Evolutionary conservation across 2,888 invertebrate genomes (phyloP).

Genomic region (Crioceris asparagi): DNA sequence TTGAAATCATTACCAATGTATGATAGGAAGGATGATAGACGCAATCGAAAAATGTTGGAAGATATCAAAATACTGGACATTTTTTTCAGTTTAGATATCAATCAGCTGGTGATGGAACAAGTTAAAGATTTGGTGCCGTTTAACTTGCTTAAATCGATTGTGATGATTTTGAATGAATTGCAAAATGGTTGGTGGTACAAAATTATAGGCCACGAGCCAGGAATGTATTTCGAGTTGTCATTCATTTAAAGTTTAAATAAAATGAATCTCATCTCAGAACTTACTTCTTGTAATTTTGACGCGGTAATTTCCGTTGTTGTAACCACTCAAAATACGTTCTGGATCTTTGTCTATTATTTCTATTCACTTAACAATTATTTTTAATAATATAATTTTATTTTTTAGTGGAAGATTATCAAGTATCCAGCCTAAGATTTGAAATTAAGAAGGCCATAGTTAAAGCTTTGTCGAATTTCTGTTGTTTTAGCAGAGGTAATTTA

Average conservation of each 20-base stretch:
- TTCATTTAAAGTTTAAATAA: background rate
- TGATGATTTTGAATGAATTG: conserved; percentile 15
- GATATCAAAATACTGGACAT: conserved; percentile 14
- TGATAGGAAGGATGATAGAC: conserved; percentile 3
- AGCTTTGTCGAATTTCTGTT: conserved; percentile 25
- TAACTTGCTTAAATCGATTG: conserved; percentile 19
- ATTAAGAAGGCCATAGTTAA: conserved; percentile 17
- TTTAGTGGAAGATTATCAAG: conserved; percentile 11
- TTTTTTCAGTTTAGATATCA: conserved; percentile 17
- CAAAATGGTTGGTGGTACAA: conserved; percentile 15
- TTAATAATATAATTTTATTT: background rate
- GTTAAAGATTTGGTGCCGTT: conserved; percentile 19
- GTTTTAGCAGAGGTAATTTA: conserved; percentile 18
- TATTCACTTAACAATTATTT: background rate
- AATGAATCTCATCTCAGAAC: background rate
- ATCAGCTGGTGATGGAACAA: conserved; percentile 11
- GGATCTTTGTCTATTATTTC: background rate
- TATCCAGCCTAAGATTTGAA: conserved; percentile 13
- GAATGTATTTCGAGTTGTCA: background rate
- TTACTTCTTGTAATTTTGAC: too few species aligned
- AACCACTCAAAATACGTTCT: background rate
- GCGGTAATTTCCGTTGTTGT: too few species aligned
- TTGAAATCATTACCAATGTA: conserved; percentile 5
- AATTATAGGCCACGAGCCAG: background rate
- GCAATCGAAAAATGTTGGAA: conserved; percentile 12